Evolutionary conservation across 2,888 invertebrate species (phyloP), one percentile per base, ranked within the genome.

Genomic region (Tethea ocularis): DNA sequence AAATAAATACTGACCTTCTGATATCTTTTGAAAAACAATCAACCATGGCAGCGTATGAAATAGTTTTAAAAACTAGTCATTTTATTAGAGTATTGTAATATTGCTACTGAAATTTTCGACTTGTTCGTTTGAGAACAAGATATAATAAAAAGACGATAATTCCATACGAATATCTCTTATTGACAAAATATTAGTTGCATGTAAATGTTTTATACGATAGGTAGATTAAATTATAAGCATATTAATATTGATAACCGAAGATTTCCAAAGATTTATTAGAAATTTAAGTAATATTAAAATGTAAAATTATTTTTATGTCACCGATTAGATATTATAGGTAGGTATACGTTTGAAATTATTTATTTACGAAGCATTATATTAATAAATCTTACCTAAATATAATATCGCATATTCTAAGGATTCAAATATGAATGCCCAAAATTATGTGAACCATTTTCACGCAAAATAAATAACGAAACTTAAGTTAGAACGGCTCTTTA

Each of bases 121-220:
- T 20, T 20, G 20, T 20, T 20, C 10, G 17, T 7, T 20, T 46
- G 17, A 20, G 46, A 46, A 7, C 1, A 20, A 4, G 20, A 46
- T 10, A 20, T 20, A 46, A 20, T 46, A 4, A 46, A 41, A 46
- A 46, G 20, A 20, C 17, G 46, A n/a, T 15, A 5, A 54, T 54
- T 54, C 54, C 54, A 54, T 17, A 23, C 10, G 17, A 53, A 53
- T 53, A 29, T 53, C 5, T 15, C 8, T 53, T 29, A n/a, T 24
- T 46, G 17, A 41, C 10, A 20, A 33, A 54, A 54, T 36, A n/a
- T 20, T 33, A 15, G 0, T 29, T 20, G 53, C 17, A 17, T 52
- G 29, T 74, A 67, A 71, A 71, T 68, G 68, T 79, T 77, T 74
- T 79, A 64, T 78, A 78, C 67, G 65, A 65, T 74, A 74, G 33